Evolutionary conservation across 35 echinoderm and acorn worm species (phyloP).

Genomic region (Holothuria glaberrima): DNA sequence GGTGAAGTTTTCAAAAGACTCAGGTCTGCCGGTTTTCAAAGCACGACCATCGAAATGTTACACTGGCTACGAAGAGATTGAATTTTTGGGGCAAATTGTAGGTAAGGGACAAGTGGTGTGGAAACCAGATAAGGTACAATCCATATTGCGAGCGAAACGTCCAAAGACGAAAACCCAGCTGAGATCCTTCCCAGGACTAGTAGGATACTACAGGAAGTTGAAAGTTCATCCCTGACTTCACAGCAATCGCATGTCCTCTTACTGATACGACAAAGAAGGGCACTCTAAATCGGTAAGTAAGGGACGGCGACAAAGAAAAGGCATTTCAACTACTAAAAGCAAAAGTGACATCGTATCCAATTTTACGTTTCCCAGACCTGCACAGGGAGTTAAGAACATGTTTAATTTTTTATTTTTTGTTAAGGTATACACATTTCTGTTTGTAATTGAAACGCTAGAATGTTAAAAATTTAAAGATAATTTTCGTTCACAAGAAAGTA

Average conservation of each 20-base stretch:
- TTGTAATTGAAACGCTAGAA: neutral
- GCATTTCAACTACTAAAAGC: constrained; percentile 49
- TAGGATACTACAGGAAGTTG: neutral
- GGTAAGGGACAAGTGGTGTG: constrained; percentile 35
- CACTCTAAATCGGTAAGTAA: too few relatives aligned
- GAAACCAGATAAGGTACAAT: constrained; percentile 61
- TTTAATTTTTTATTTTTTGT: too few relatives aligned
- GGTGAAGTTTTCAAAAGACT: constrained; percentile 52
- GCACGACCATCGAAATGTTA: constrained; percentile 72
- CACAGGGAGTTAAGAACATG: constrained; percentile 39
- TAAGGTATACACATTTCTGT: constrained; percentile 15
- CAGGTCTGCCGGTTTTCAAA: constrained; percentile 57
- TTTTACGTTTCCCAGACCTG: constrained; percentile 20
- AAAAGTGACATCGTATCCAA: constrained; percentile 9
- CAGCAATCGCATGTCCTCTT: too few relatives aligned
- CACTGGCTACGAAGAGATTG: constrained; percentile 58
- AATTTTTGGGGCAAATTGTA: constrained; percentile 73
- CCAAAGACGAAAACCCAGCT: constrained; percentile 36
- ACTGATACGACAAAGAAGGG: too few relatives aligned
- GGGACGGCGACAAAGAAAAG: neutral
- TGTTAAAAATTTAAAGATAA: neutral
- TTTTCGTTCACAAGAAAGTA: constrained; percentile 9
- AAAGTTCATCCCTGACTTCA: neutral
- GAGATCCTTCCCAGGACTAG: constrained; percentile 18
- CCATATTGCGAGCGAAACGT: constrained; percentile 27